phyloP scores from a whole-genome alignment of 2,888 invertebrate species.

The Eupithecia vulgata region DNA sequence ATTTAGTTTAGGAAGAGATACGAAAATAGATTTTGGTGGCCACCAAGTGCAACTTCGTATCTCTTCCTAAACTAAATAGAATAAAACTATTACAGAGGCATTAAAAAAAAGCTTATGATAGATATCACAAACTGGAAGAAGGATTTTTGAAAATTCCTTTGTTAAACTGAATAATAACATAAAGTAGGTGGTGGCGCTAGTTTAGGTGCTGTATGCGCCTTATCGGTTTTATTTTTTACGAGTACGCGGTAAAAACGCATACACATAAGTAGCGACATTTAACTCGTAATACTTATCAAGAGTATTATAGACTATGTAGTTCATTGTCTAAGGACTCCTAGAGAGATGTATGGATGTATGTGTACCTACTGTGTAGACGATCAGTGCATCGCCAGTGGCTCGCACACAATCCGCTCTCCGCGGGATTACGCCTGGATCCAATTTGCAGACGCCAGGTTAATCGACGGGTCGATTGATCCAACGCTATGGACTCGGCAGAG shows the following conservation, averaged over 20 bases:
- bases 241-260: neutral
- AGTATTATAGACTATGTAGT: neutral
- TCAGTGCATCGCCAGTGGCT: constrained; percentile 34
- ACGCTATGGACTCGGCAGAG: neutral
- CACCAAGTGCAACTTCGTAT: no score
- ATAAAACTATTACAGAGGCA: no score
- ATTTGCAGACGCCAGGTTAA: constrained; percentile 10
- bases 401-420: constrained; percentile 41
- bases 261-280: neutral
- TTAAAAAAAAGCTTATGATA: no score
- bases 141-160: no score
- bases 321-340: neutral
- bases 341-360: neutral
- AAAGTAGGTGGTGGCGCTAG: no score
- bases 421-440: constrained; percentile 38
- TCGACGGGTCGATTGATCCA: neutral
- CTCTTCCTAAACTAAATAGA: no score
- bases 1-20: no score
- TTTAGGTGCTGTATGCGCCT: no score
- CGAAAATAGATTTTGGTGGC: no score
- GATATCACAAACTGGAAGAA: no score
- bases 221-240: no score
- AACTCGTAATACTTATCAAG: neutral
- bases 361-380: neutral
- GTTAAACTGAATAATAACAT: no score